Conservation (phyloP, 2,113 vertebrate species). For the Hemibagrus wyckioides region DNA sequence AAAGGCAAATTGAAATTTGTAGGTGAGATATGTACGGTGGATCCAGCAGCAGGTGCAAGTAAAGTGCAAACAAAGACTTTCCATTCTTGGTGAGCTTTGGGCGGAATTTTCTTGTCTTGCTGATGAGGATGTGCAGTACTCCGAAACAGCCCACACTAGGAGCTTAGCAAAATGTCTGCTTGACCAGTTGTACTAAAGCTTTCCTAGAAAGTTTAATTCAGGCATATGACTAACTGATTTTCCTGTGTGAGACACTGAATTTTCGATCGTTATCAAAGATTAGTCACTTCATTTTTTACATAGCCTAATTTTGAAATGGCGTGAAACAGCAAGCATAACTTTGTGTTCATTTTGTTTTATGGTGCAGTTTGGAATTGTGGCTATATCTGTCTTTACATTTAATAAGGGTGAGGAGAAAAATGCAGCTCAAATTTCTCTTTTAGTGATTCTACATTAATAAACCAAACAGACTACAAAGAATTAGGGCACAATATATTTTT, state of each 20-base stretch:
- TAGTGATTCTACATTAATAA: neutral
- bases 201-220: neutral
- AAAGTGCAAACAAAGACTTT: neutral
- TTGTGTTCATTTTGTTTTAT: neutral
- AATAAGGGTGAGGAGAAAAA: neutral
- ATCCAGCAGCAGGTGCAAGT: neutral
- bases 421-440: neutral
- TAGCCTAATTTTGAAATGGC: neutral
- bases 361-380: neutral
- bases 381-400: neutral
- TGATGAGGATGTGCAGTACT: neutral
- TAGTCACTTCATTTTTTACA: neutral
- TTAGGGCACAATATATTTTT: neutral
- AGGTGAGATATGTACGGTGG: neutral
- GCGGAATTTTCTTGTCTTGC: neutral
- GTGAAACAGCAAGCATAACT: neutral
- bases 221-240: neutral
- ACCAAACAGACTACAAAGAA: neutral
- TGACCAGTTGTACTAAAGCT: neutral
- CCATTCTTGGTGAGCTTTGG: neutral
- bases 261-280: neutral
- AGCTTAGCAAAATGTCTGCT: neutral
- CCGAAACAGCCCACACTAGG: neutral
- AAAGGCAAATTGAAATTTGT: neutral
- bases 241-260: neutral